Evolutionary conservation across 2,797 vertebrate genomes (phyloP), one percentile per base, ranked within the genome.

Genomic region (Selene dorsalis): DNA sequence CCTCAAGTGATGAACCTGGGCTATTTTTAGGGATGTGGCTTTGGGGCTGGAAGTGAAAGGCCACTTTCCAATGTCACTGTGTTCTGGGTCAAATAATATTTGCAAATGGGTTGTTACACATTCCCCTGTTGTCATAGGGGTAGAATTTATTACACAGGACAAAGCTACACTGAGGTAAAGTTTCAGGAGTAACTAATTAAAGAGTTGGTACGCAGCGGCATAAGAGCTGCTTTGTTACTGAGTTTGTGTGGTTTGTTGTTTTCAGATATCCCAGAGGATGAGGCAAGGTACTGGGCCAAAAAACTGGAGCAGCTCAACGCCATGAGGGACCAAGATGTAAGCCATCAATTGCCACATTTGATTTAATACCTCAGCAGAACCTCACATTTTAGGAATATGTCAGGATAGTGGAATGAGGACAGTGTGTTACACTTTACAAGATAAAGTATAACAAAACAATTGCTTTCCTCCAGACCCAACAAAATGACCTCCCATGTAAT

Each of bases 221-320:
- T 69, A 61, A 20, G 20, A 47, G 35, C 70, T 75, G 48, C 73
- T 84, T 78, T 69, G 22, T 74, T 26, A 41, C 57, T 80, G 70
- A 84, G 39, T 72, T 74, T 83, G 62, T 79, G 22, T 82, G 41
- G 17, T 52, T 84, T 84, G 72, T 86, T 75, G 71, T 84, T 80
- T 91, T 3, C 92, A 99, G 98, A 99, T 91, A 99, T 99, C 83
- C 98, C 98, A 0, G 98, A 99, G 88, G 98, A 99, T 76, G 98
- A 99, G 88, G 98, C 98, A 0, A 96, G 97, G 43, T 99, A 99
- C 80, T 99, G 98, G 98, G 97, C 98, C 75, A 99, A 99, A 91
- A 99, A 99, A 93, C 94, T 99, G 90, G 98, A 99, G 91, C 97
- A 99, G 89, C 94, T 99, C 62, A 99, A 99, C 0, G 97, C 98